phyloP scores from a whole-genome alignment of 2,797 vertebrate species.

The Gymnothorax javanicus region DNA sequence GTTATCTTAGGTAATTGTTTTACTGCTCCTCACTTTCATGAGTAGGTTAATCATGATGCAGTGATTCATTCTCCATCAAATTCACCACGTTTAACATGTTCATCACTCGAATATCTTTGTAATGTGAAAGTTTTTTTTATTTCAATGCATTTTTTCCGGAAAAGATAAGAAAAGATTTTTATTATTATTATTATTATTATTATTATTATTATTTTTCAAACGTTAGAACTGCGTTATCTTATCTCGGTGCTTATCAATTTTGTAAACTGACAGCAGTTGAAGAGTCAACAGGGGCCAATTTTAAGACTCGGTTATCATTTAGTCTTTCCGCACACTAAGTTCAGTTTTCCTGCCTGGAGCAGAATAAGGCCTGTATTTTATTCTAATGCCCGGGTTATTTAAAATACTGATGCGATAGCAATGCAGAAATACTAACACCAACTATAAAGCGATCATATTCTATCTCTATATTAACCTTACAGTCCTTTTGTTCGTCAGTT shows the following conservation, averaged over 20 bases:
- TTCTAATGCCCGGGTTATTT: background rate
- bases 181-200: background rate
- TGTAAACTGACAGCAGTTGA: background rate
- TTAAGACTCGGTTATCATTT: background rate
- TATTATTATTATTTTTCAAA: background rate
- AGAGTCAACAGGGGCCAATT: background rate
- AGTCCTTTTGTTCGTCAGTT: constrained; percentile 55
- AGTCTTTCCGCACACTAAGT: background rate
- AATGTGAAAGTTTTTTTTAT: background rate
- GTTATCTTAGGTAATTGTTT: too few relatives aligned
- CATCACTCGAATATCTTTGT: background rate
- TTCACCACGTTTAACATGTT: too few relatives aligned
- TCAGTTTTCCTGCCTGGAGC: background rate
- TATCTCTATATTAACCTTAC: constrained; percentile 15
- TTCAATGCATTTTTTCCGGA: background rate
- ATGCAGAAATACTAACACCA: background rate
- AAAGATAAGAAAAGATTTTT: too few relatives aligned
- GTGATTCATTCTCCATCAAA: too few relatives aligned
- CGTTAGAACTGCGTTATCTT: background rate
- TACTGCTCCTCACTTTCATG: too few relatives aligned
- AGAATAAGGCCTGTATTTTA: background rate
- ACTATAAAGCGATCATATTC: background rate
- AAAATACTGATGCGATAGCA: background rate
- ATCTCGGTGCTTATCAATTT: background rate
- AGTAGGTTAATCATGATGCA: too few relatives aligned